Evolutionary conservation across 2,797 vertebrate species (phyloP).

Genomic region (Fratercula arctica): DNA sequence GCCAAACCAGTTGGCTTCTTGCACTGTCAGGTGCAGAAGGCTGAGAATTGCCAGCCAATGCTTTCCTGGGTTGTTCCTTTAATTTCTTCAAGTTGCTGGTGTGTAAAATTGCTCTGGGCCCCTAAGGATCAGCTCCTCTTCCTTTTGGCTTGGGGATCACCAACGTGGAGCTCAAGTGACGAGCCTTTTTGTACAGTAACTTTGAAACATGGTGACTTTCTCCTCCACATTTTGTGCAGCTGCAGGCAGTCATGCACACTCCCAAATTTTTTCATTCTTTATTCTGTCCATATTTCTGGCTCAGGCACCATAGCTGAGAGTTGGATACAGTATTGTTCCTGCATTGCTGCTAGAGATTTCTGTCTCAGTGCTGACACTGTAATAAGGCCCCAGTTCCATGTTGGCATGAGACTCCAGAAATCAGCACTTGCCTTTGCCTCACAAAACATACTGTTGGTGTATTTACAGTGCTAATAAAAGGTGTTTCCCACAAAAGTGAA

Average conservation of each 20-base stretch:
- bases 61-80: neutral
- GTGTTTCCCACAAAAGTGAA: neutral
- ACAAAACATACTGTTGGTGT: neutral
- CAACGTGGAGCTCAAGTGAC: neutral
- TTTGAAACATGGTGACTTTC: neutral
- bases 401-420: neutral
- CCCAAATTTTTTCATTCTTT: neutral
- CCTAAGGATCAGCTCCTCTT: neutral
- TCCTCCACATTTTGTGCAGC: neutral
- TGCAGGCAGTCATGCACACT: neutral
- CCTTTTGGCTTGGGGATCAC: neutral
- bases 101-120: neutral
- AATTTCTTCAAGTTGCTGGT: neutral
- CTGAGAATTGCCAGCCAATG: neutral
- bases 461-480: neutral
- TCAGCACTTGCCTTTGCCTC: neutral
- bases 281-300: neutral
- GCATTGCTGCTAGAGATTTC: neutral
- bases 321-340: neutral
- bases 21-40: slow-evolving; percentile 30
- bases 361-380: neutral
- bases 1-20: neutral
- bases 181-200: neutral
- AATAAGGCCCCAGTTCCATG: neutral
- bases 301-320: neutral